Evolutionary conservation across 2,888 invertebrate genomes (phyloP), one percentile per base, ranked within the genome.

Genomic region (Watsonalla binaria): DNA sequence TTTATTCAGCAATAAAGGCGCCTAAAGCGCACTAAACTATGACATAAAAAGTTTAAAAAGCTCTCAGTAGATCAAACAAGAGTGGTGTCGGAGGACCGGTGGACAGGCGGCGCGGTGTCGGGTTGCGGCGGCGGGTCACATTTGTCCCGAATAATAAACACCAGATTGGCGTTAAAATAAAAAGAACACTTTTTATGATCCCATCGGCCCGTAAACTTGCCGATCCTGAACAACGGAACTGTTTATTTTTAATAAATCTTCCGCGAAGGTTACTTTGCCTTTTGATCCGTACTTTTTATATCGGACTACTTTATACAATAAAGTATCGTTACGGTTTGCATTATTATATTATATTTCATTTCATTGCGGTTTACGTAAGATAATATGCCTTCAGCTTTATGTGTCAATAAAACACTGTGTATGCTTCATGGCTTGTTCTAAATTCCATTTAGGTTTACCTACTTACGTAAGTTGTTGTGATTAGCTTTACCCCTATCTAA

Each of bases 21-120:
- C 83, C 80, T 84, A 84, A 84, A 86, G 73, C 78, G 76, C 80
- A 82, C 84, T 88, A 83, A 88, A 87, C 81, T 85, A 84, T 84
- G 84, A 83, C 85, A 90, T 90, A 88, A 90, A 90, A 90, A 88
- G 82, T 85, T 88, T 87, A 90, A 90, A 90, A 90, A 89, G 87
- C 90, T 88, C 89, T 86, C 86, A 83, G 89, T 90, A 90, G 90
- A 90, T 90, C 90, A 90, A 90, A 90, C 90, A 90, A 83, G 76
- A 83, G 86, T 80, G 78, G 82, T 82, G 84, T 84, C 80, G 79
- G 81, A 76, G 75, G 82, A 83, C 83, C 80, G 79, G 80, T 77
- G 75, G 82, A 74, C 87, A 85, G 83, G 76, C 87, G 87, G 84
- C 72, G 63, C 68, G 83, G 86, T 88, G 73, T 90, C 69, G 63